Evolutionary conservation across 2,888 invertebrate species (phyloP), one percentile per base, ranked within the genome.

Genomic region (Zygaena filipendulae): DNA sequence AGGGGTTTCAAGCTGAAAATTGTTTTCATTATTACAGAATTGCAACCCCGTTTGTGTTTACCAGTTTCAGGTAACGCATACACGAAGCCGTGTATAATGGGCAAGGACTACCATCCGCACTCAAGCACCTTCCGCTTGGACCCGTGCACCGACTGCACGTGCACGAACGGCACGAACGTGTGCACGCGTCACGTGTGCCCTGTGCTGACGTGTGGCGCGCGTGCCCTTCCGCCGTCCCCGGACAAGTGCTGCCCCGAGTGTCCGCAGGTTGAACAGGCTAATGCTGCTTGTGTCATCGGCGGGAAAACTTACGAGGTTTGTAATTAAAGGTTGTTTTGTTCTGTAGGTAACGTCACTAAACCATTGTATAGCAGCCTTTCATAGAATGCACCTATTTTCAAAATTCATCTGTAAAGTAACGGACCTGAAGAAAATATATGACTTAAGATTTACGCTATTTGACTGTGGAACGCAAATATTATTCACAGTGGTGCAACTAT

Each of bases 111-210:
- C 36, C 86, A 87, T 54, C 81, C 79, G 4, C 84, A 87, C 36
- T 83, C 83, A 13, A 81, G 82, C 19, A 69, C 81, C 10, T 90
- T 91, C 49, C 81, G 67, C 36, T 83, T 82, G 23, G 91, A 91
- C 56, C 84, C 86, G 1, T 97, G 96, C 69, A 94, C 95, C 1
- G 84, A 85, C 27, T 97, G 97, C 70, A 85, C 84, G 6, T 97
- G 96, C 55, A 58, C 81, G 45, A 90, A 91, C 47, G 89, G 91
- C 22, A 92, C 91, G 3, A 86, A 91, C 0, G 82, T 91, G 25
- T 95, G 95, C 64, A 83, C 83, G 31, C 82, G 92, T 8, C 83
- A 87, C 43, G 90, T 93, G 1, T 97, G 97, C 49, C 95, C 96
- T 0, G 90, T 94, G n/a, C 87, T 94, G 2, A 81, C 96, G 32